phyloP scores from a whole-genome alignment of 2,797 vertebrate species.

The Mormyrops boulengeri region DNA sequence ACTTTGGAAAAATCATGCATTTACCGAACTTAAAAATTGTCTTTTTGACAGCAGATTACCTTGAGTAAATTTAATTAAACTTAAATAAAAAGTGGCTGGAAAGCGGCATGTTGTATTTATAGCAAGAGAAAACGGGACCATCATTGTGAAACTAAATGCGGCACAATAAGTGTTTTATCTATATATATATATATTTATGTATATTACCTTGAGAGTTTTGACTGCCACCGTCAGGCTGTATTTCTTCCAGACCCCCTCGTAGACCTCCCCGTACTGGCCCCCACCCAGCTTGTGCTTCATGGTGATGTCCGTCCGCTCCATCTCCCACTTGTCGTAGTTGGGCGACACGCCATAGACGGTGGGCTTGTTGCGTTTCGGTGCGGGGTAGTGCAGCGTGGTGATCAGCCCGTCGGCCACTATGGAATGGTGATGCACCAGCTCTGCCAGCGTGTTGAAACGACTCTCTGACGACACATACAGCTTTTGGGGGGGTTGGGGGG shows the following conservation, averaged over 20 bases:
- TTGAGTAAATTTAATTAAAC: background rate
- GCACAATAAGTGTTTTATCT: background rate
- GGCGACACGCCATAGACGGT: slow-evolving; percentile 94
- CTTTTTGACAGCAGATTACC: background rate
- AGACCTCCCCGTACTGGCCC: slow-evolving; percentile 96
- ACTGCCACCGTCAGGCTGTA: slow-evolving; percentile 95
- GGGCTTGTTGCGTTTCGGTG: slow-evolving; percentile 95
- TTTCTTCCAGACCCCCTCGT: slow-evolving; percentile 97
- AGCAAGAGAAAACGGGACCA: background rate
- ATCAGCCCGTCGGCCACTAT: slow-evolving; percentile 93
- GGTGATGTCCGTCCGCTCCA: slow-evolving; percentile 96
- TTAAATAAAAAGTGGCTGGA: background rate
- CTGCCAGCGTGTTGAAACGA: slow-evolving; percentile 90
- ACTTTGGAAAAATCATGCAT: background rate
- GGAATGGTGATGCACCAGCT: slow-evolving; percentile 94
- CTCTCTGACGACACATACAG: slow-evolving; percentile 96
- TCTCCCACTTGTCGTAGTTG: slow-evolving; percentile 98
- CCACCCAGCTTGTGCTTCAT: slow-evolving; percentile 98
- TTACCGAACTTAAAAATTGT: background rate
- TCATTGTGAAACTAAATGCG: background rate
- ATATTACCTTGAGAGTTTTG: slow-evolving; percentile 97
- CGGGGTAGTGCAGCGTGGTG: slow-evolving; percentile 93
- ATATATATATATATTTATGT: too few relatives aligned
- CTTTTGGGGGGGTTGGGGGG: slow-evolving; percentile 46
- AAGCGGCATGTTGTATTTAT: background rate